Percentiles rank a stretch among this genome's conserved stretches.
These are phyloP conservation scores for Drosophila barbarae DNA, from an alignment of 2,888 invertebrate genomes.

Conservation along the genomic window DNA sequence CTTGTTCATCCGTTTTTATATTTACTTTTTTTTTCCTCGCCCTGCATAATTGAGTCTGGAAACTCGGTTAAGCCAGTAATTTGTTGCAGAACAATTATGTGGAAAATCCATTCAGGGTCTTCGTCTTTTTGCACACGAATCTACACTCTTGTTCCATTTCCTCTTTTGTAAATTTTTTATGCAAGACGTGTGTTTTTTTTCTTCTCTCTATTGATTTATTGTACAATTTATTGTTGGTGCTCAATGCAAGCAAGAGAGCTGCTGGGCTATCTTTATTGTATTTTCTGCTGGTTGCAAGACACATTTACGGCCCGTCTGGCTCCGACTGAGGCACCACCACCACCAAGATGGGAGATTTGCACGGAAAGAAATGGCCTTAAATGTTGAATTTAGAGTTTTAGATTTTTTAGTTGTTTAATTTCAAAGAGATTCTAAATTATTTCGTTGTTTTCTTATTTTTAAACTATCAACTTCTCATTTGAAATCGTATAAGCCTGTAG, in stretches of 20 bases:
- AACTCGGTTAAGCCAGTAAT: constrained; percentile 32
- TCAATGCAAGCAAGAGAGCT: constrained; percentile 31
- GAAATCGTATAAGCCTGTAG: fast-evolving
- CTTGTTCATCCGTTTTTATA: constrained; percentile 14
- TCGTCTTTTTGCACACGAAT: constrained; percentile 5
- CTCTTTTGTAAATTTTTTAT: constrained; percentile 24
- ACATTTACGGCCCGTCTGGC: constrained; percentile 64
- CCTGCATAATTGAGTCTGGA: constrained; percentile 35
- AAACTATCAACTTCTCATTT: background rate
- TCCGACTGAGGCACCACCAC: constrained; percentile 59
- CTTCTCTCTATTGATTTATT: constrained; percentile 60
- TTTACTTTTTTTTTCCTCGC: constrained; percentile 7
- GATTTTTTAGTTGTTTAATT: background rate
- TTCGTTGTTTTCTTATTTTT: background rate
- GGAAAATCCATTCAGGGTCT: constrained; percentile 32
- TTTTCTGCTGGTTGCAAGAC: constrained; percentile 46
- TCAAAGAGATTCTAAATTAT: background rate
- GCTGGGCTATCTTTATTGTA: constrained; percentile 40
- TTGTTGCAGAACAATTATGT: constrained; percentile 39
- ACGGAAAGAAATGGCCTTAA: constrained; percentile 19
- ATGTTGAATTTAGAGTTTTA: background rate
- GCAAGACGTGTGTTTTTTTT: constrained; percentile 10
- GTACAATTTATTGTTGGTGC: constrained; percentile 52
- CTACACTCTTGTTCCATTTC: constrained; percentile 1
- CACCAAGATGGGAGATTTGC: constrained; percentile 25